These are phyloP conservation scores for Euproctis similis DNA, from an alignment of 2,888 invertebrate genomes.

Conservation along the genomic window DNA sequence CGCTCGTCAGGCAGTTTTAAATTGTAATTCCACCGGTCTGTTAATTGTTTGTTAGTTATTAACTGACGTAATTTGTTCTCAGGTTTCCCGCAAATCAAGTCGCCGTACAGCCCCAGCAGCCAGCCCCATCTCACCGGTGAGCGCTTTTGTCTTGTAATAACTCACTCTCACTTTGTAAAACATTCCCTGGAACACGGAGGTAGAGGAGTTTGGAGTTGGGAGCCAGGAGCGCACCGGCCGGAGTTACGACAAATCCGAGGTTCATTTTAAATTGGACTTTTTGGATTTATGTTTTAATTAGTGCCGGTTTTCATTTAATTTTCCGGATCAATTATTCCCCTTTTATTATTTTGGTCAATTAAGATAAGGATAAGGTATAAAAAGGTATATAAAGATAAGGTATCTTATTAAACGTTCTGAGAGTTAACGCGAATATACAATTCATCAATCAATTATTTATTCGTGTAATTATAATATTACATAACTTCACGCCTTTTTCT, in stretches of 20 bases:
- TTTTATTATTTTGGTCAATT: too few relatives aligned
- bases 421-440: too few relatives aligned
- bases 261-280: too few relatives aligned
- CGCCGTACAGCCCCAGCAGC: conserved; percentile 77
- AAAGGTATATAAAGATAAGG: too few relatives aligned
- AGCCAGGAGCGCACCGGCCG: neutral
- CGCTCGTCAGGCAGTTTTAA: conserved; percentile 38
- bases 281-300: conserved; percentile 2
- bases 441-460: too few relatives aligned
- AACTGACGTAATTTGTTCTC: conserved; percentile 44
- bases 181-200: neutral
- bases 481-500: too few relatives aligned
- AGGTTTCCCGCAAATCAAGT: conserved; percentile 81
- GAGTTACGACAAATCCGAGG: neutral
- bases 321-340: too few relatives aligned
- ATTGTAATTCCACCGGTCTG: conserved; percentile 40
- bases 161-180: conserved; percentile 11
- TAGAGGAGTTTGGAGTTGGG: neutral
- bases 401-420: too few relatives aligned
- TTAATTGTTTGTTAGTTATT: conserved; percentile 46
- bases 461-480: too few relatives aligned
- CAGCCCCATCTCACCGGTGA: conserved; percentile 79
- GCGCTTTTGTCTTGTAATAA: conserved; percentile 21
- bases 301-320: too few relatives aligned
- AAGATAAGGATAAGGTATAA: too few relatives aligned